Evolutionary conservation across 2,113 vertebrate species (phyloP).

Genomic region (Xyliphius kryptos): DNA sequence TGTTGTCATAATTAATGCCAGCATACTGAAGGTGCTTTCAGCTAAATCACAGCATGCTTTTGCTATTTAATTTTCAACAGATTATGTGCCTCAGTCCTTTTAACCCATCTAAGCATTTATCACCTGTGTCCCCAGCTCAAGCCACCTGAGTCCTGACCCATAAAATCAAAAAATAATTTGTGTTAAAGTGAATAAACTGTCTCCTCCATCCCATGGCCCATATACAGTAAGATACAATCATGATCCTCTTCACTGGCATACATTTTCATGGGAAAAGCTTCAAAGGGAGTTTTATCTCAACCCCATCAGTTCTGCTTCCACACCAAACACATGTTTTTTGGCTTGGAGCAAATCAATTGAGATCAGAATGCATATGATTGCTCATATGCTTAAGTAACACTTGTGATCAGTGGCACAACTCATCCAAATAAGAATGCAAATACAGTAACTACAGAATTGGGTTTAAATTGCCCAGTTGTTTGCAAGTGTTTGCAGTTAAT

Average conservation of each 20-base stretch:
- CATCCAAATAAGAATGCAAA: too few species aligned
- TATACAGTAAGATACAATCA: conserved; percentile 41
- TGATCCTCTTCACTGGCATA: conserved; percentile 45
- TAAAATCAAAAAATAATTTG: conserved; percentile 46
- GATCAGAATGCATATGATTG: too few species aligned
- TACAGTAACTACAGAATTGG: not conserved
- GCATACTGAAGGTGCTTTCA: not conserved
- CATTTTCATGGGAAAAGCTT: conserved; percentile 18
- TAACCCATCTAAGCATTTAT: conserved; percentile 26
- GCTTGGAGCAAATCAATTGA: not conserved
- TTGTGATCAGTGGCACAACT: too few species aligned
- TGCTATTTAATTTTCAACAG: conserved; percentile 22
- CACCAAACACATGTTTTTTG: not conserved
- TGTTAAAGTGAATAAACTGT: conserved; percentile 42
- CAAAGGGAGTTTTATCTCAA: conserved; percentile 34
- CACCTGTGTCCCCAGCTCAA: conserved; percentile 26
- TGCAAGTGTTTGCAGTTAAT: not conserved
- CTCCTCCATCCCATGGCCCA: conserved; percentile 36
- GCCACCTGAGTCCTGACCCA: conserved; percentile 41
- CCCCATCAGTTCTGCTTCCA: conserved; percentile 18
- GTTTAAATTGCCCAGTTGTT: not conserved
- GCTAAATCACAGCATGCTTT: conserved; percentile 19
- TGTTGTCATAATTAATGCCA: conserved; percentile 9
- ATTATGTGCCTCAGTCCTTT: conserved; percentile 14
- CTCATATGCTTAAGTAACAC: too few species aligned